Percentiles rank a stretch among this genome's conserved stretches.
These are phyloP conservation scores for Stichodactyla mertensii DNA, from an alignment of 64 coral and sea anemone genomes.

Conservation along the genomic window DNA sequence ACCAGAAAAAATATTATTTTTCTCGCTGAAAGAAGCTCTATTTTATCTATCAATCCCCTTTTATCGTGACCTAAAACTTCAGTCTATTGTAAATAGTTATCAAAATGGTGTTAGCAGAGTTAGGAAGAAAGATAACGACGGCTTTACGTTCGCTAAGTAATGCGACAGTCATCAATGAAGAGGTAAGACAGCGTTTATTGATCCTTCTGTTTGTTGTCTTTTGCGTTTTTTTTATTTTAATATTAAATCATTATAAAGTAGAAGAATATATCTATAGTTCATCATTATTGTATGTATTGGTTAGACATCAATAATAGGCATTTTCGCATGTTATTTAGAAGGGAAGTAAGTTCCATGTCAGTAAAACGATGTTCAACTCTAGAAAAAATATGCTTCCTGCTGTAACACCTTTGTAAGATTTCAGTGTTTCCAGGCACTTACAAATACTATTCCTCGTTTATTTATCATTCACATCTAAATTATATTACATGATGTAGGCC, in stretches of 20 bases:
- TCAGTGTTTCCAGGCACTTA: too few relatives aligned
- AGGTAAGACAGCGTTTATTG: conserved; percentile 31
- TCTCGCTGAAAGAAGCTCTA: neutral
- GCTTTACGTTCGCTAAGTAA: conserved; percentile 96
- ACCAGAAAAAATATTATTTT: neutral
- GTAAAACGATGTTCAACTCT: too few relatives aligned
- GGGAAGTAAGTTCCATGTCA: neutral
- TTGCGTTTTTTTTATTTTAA: neutral
- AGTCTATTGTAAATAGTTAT: conserved; percentile 15
- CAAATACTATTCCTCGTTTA: too few relatives aligned
- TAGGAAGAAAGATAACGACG: conserved; percentile 96
- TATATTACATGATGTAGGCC: too few relatives aligned
- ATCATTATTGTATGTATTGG: neutral
- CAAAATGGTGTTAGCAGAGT: conserved; percentile 98
- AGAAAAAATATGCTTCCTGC: too few relatives aligned
- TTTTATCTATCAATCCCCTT: neutral
- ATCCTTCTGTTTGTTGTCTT: conserved; percentile 5
- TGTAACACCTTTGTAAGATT: too few relatives aligned
- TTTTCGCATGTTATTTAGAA: neutral
- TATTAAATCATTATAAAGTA: neutral
- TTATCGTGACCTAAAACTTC: neutral
- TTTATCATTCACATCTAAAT: too few relatives aligned
- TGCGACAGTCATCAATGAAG: conserved; percentile 97
- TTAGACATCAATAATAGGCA: neutral
- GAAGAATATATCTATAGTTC: neutral